Evolutionary conservation across 2,797 vertebrate genomes (phyloP).

Genomic region (Dendrocincla fuliginosa): DNA sequence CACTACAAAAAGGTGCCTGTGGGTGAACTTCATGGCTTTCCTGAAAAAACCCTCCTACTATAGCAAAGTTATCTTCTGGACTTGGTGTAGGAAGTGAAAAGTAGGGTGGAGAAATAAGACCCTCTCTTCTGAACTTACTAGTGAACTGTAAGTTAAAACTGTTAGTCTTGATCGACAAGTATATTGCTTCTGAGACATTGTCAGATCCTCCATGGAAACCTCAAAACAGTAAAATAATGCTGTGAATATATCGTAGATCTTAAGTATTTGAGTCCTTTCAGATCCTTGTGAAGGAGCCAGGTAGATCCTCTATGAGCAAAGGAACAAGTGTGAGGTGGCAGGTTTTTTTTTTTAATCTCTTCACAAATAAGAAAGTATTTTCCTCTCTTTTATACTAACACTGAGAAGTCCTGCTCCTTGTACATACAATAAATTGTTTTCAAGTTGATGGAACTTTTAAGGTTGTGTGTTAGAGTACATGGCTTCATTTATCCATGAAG

Average conservation of each 20-base stretch:
- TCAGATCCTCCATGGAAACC: background rate
- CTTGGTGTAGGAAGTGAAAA: background rate
- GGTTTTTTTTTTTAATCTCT: background rate
- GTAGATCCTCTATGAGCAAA: background rate
- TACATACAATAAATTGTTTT: background rate
- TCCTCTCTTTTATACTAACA: background rate
- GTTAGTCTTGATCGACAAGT: background rate
- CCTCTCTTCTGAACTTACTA: background rate
- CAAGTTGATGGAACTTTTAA: background rate
- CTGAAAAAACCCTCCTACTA: background rate
- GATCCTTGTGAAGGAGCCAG: background rate
- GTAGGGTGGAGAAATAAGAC: background rate
- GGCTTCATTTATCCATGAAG: background rate
- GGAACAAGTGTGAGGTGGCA: background rate
- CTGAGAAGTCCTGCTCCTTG: background rate
- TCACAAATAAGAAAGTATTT: background rate
- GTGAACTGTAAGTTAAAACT: background rate
- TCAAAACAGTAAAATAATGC: background rate
- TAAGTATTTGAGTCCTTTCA: background rate
- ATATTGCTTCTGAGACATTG: background rate
- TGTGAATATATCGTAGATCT: background rate
- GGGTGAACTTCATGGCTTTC: background rate
- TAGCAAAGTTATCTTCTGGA: background rate
- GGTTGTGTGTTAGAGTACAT: accelerated
- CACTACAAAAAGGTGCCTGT: background rate